Conservation (phyloP, 1,140 invertebrate species). For the Drosophila sproati region DNA sequence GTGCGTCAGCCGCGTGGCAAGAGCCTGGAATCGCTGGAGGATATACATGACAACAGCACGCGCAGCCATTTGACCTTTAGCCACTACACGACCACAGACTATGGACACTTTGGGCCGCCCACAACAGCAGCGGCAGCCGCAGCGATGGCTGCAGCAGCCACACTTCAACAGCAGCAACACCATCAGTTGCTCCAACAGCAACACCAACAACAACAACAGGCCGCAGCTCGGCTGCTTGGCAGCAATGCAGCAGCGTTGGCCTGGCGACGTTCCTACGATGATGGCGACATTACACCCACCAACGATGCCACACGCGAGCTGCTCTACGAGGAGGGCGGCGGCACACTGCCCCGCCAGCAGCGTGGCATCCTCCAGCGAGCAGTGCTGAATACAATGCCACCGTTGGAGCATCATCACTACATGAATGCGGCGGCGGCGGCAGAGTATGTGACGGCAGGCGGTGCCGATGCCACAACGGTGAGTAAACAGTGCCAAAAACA, state of each 20-base stretch:
- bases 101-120: conserved; percentile 84
- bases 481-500: conserved; percentile 12
- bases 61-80: conserved; percentile 87
- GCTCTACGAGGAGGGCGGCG: conserved; percentile 87
- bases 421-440: conserved; percentile 81
- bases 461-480: conserved; percentile 55
- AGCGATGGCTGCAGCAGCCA: conserved; percentile 84
- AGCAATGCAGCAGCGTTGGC: conserved; percentile 74
- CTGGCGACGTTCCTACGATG: conserved; percentile 94
- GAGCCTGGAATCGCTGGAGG: conserved; percentile 93
- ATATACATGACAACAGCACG: conserved; percentile 87
- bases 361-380: conserved; percentile 79
- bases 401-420: conserved; percentile 78
- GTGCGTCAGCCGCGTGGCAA: conserved; percentile 90
- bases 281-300: conserved; percentile 94
- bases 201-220: conserved; percentile 62
- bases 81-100: conserved; percentile 83
- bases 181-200: conserved; percentile 46
- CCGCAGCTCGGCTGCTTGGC: conserved; percentile 69
- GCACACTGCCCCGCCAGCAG: conserved; percentile 93
- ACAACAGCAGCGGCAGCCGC: conserved; percentile 84
- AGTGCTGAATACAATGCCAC: conserved; percentile 80
- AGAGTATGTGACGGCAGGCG: conserved; percentile 74
- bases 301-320: conserved; percentile 89
- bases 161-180: conserved; percentile 84